Base-by-base conservation (phyloP, 2,797 vertebrate species). In the Diglossa cyanea region DNA sequence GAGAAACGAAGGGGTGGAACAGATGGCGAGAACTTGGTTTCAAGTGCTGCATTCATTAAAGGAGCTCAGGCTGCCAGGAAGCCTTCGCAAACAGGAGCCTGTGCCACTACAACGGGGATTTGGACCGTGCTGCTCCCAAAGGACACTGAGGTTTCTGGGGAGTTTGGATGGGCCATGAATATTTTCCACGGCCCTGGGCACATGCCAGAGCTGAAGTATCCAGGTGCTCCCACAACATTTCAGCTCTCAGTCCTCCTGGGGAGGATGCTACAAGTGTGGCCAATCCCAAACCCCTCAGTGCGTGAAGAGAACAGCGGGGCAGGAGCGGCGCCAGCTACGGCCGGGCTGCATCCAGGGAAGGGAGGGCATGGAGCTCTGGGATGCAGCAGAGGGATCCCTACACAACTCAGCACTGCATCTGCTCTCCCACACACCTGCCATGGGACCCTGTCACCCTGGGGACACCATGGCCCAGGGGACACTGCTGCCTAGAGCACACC, bases 11-110 rank as follows among this genome's bases (percentile, higher is more conserved):
- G 92, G 91, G 92, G 81, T 67, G 87, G 96, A 97, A 95, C 95
- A 97, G 95, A 97, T 95, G 96, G 96, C 1, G 23, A 94, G 92
- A 73, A 90, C 84, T 93, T 91, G 91, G 91, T 91, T 96, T 93
- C 91, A 88, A 97, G 95, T 71, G 94, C 96, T 95, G 95, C 91
- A 93, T 96, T 94, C 91, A 88, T 93, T 94, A 96, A 67, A 95
- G 94, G 63, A 86, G 90, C 91, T 88, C 78, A 25, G 6, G 45
- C 87, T 97, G 92, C 90, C 96, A 97, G 93, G 73, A 73, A 45
- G n/a, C 44, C 91, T 96, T 84, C 95, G 90, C 89, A 93, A 77
- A 77, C 68, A 62, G 78, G 79, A 94, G 75, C 3, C 72, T 53
- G 79, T 4, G 7, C 50, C 74, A 40, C 90, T 12, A 35, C 55